Conservation (phyloP, 2,888 invertebrate genomes). For the Charanyca ferruginea region DNA sequence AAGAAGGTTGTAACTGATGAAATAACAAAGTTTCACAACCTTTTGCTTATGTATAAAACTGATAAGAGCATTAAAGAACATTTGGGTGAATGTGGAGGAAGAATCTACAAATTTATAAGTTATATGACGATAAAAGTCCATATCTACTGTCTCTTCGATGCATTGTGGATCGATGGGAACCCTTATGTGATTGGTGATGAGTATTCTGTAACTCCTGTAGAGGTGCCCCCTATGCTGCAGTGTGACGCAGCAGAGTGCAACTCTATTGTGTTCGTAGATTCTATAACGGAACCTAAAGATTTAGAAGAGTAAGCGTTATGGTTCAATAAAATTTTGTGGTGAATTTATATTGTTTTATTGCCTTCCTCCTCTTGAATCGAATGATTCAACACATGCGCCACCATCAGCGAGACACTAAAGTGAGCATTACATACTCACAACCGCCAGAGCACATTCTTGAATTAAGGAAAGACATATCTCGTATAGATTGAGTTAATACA, state of each 20-base stretch:
- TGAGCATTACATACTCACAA: too few relatives aligned
- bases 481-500: too few relatives aligned
- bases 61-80: constrained; percentile 87
- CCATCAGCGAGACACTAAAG: too few relatives aligned
- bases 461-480: too few relatives aligned
- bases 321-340: constrained; percentile 48
- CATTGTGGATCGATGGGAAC: constrained; percentile 88
- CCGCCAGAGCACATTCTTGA: too few relatives aligned
- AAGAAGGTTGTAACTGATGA: constrained; percentile 88
- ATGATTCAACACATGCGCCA: too few relatives aligned
- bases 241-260: constrained; percentile 88
- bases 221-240: constrained; percentile 85
- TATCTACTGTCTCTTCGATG: constrained; percentile 87
- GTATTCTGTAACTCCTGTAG: constrained; percentile 86
- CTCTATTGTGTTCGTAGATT: constrained; percentile 86
- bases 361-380: background rate
- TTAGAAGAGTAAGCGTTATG: constrained; percentile 76
- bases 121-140: constrained; percentile 89
- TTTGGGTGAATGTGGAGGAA: constrained; percentile 85
- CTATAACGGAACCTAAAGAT: constrained; percentile 87
- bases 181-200: constrained; percentile 88
- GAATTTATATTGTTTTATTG: constrained; percentile 15
- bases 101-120: constrained; percentile 88
- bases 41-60: constrained; percentile 86
- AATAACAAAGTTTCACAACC: constrained; percentile 86